phyloP scores from a whole-genome alignment of 2,888 invertebrate species.

The Aspidiotus rigidus region DNA sequence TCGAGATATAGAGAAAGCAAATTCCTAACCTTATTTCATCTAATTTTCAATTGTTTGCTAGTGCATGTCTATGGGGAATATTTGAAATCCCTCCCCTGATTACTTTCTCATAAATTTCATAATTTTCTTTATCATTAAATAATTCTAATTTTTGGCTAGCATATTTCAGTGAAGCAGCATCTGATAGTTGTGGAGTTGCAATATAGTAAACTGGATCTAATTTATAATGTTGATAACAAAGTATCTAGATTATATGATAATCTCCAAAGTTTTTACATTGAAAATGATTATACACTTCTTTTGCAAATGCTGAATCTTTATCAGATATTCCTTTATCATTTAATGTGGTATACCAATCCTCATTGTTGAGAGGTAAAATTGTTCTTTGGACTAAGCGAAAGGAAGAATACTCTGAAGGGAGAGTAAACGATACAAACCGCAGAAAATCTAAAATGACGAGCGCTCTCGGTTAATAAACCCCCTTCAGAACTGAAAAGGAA shows the following conservation, averaged over 20 bases:
- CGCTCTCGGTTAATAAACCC: too few species aligned
- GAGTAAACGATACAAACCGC: too few species aligned
- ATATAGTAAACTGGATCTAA: slow-evolving; percentile 14
- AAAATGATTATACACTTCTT: slow-evolving; percentile 10
- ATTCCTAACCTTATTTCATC: neutral
- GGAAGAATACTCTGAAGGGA: neutral
- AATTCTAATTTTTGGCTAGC: slow-evolving; percentile 10
- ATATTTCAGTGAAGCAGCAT: slow-evolving; percentile 12
- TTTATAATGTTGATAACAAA: slow-evolving; percentile 9
- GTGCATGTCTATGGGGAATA: slow-evolving; percentile 9
- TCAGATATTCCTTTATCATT: slow-evolving; percentile 12
- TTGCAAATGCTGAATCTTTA: slow-evolving; percentile 17
- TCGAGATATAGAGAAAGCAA: neutral
- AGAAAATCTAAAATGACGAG: too few species aligned
- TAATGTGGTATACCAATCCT: slow-evolving; percentile 13
- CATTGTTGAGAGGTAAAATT: slow-evolving; percentile 7
- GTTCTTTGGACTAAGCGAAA: neutral
- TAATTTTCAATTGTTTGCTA: slow-evolving; percentile 6
- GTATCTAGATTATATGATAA: slow-evolving; percentile 8
- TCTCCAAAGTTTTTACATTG: slow-evolving; percentile 7
- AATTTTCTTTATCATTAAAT: slow-evolving; percentile 11
- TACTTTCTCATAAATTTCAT: slow-evolving; percentile 5
- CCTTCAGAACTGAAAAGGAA: neutral
- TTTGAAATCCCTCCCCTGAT: slow-evolving; percentile 10
- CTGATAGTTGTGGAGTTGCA: slow-evolving; percentile 6